Base-by-base conservation (phyloP, 2,113 vertebrate species). In the Balaenoptera acutorostrata region DNA sequence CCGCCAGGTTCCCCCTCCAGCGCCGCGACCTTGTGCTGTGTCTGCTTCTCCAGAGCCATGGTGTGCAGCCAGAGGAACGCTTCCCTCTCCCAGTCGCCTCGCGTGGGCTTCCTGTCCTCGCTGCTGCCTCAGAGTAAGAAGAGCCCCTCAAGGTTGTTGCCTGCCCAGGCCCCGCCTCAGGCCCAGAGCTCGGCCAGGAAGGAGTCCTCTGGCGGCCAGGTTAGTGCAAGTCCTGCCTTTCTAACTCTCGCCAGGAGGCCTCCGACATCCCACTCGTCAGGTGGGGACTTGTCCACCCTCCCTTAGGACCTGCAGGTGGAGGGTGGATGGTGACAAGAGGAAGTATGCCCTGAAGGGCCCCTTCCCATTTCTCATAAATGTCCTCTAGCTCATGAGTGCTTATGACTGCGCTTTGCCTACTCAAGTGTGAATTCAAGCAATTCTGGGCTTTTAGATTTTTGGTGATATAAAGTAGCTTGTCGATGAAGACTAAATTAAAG, bases 41-140 rank as follows among this genome's bases (percentile, higher is more conserved):
- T 97, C n/a, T 97, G 91, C 94, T 72, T 59, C 86, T 46, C 44
- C 96, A 99, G 99, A 82, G 99, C 99, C 97, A 99, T 99, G 98
- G 99, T 99, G 82, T 99, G 99, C 88, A 99, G 98, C 98, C 99
- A 99, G 98, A 99, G 99, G 81, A 98, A 95, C 10, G 89, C 98
- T 27, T 98, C 98, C 59, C 98, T 99, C 71, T 98, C 98, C 39
- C 98, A 99, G 64, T 99, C 99, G 1, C 98, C 99, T 39, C 99
- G 99, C 0, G 98, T 98, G 97, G 99, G 99, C 27, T 99, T 99
- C 98, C 97, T 99, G 98, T 99, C 99, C 15, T 99, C 99, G 13
- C 98, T 99, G 96, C 99, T 99, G 82, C 99, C 99, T 0, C 99
- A 99, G 90, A 98, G 98, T 81, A 99, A 99, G 98, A 99, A 99